Evolutionary conservation across 2,888 invertebrate genomes (phyloP), one percentile per base, ranked within the genome.

Genomic region (Caenorhabditis sp.): DNA sequence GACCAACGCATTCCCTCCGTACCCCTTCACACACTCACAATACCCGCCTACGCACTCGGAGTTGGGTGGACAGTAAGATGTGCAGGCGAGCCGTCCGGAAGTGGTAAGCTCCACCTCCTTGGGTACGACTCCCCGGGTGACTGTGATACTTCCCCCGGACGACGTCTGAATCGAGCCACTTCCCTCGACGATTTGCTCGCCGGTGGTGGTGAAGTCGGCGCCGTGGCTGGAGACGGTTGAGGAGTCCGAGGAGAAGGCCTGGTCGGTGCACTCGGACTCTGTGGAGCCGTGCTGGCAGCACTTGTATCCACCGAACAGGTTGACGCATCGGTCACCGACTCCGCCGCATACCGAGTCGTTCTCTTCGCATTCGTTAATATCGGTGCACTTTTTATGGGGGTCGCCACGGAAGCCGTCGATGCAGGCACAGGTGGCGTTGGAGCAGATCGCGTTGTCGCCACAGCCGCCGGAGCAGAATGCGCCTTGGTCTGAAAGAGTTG

Each of bases 361-460:
- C 69, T 89, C 88, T 58, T 88, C 89, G 76, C 91, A 91, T 68
- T 91, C 91, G 74, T 91, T 89, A 28, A 91, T 70, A 64, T 91
- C 91, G 83, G 75, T 58, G 63, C 91, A 91, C 47, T 86, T 87
- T 22, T 85, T 81, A 28, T 76, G 54, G 2, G 90, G 87, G 93
- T 97, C 96, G 79, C 97, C 97, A 47, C 96, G 95, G 93, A 95
- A 97, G 92, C 96, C 96, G 87, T 95, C 95, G 91, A 95, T 95
- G 93, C 97, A 97, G 82, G 95, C 94, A 93, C 97, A 97, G 90
- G 95, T 89, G 47, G 86, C 75, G 75, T 90, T 89, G 51, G 77
- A 75, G 79, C 91, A 91, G 28, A 87, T 75, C 19, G 91, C 90
- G 66, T 90, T 85, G 68, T 83, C 82, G n/a, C 90, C 90, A 70